Percentiles rank a stretch among this genome's conserved stretches.
Conservation (phyloP, 1,140 invertebrate species). For the Drosophila sulfurigaster region DNA sequence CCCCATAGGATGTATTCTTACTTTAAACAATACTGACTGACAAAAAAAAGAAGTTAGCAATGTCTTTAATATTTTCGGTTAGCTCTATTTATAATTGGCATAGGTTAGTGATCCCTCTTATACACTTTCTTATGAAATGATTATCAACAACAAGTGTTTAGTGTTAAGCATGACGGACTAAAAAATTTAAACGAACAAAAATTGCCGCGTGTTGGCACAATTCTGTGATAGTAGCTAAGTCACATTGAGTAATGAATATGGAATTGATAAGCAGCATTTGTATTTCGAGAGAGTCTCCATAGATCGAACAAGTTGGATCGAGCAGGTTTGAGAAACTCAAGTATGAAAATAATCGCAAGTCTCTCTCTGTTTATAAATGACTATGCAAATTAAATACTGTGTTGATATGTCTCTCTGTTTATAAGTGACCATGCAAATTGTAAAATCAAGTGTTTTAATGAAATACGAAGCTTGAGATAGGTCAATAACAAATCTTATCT, state of each 20-base stretch:
- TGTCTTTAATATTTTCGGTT: background rate
- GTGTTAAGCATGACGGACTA: constrained; percentile 4
- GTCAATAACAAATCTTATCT: no score
- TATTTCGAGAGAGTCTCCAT: no score
- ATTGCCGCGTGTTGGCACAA: background rate
- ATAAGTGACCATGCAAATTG: no score
- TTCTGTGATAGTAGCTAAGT: background rate
- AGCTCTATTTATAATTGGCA: background rate
- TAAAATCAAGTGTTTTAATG: no score
- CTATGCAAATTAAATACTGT: no score
- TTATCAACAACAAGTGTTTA: background rate
- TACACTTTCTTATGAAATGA: background rate
- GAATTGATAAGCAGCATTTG: background rate
- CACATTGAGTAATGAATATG: background rate
- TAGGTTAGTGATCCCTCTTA: background rate
- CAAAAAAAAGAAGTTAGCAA: background rate
- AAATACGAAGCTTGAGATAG: no score
- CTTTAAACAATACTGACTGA: background rate
- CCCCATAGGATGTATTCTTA: no score
- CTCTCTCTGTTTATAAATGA: background rate
- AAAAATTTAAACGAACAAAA: background rate
- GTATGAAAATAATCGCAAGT: background rate
- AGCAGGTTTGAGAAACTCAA: background rate
- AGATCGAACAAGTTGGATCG: background rate
- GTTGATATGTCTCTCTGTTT: no score